Evolutionary conservation across 1,140 invertebrate species (phyloP).

Genomic region (Tetranychus cinnabarinus): DNA sequence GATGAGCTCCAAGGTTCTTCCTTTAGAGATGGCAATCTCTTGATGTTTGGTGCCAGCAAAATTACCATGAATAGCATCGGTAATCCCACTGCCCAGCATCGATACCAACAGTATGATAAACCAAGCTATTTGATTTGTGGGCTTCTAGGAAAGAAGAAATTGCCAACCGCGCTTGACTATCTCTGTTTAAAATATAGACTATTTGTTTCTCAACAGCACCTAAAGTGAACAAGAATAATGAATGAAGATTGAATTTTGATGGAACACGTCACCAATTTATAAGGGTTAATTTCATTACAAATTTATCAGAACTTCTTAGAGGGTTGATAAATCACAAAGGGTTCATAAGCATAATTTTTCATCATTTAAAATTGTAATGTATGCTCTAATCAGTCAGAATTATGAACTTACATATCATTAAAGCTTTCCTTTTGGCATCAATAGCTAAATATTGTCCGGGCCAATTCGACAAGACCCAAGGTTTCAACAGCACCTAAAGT

Average conservation of each 20-base stretch:
- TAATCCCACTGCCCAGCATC: slow-evolving; percentile 99
- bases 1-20: slow-evolving; percentile 77
- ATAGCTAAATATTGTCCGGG: slow-evolving; percentile 92
- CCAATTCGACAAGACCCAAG: slow-evolving; percentile 82
- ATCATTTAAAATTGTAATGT: too few species aligned
- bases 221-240: slow-evolving; percentile 19
- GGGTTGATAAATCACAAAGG: neutral
- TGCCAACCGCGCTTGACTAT: slow-evolving; percentile 82
- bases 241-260: too few species aligned
- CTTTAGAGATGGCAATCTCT: slow-evolving; percentile 83
- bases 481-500: neutral
- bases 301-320: neutral
- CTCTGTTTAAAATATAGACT: slow-evolving; percentile 94
- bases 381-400: neutral
- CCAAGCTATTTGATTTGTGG: slow-evolving; percentile 95
- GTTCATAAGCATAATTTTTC: neutral
- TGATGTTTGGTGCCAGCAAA: slow-evolving; percentile 93
- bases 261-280: too few species aligned
- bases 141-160: slow-evolving; percentile 97
- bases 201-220: slow-evolving; percentile 95
- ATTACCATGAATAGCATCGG: slow-evolving; percentile 98
- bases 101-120: slow-evolving; percentile 93
- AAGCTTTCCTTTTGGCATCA: slow-evolving; percentile 91
- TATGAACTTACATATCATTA: slow-evolving; percentile 67
- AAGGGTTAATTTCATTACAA: neutral